Evolutionary conservation across 2,113 vertebrate genomes (phyloP).

Genomic region (Corythornis cristatus): DNA sequence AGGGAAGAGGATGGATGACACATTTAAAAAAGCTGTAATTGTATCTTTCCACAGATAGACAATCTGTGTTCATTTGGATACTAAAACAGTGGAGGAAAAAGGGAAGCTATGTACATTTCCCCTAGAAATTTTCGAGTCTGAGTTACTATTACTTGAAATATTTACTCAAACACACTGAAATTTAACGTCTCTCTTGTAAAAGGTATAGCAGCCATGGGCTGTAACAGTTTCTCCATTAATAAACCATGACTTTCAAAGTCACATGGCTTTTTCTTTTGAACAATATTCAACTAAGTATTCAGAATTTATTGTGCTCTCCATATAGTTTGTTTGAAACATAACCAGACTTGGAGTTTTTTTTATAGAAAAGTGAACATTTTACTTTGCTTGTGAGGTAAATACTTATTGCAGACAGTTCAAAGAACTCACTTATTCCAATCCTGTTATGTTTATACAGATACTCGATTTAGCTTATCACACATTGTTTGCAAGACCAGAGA

Average conservation of each 20-base stretch:
- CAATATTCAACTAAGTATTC: neutral
- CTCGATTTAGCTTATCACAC: conserved; percentile 33
- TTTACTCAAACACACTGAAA: neutral
- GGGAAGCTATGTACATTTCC: neutral
- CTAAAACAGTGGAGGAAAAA: neutral
- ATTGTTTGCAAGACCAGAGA: conserved; percentile 31
- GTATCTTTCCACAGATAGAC: neutral
- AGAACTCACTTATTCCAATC: conserved; percentile 18
- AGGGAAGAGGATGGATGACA: neutral
- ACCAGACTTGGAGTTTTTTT: neutral
- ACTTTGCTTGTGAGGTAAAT: conserved; percentile 48
- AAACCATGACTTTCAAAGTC: neutral
- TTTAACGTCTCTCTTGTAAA: neutral
- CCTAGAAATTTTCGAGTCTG: neutral
- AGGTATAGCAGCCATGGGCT: neutral
- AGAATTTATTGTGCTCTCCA: neutral
- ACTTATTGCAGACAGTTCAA: conserved; percentile 54
- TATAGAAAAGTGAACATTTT: conserved; percentile 21
- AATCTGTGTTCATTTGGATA: neutral
- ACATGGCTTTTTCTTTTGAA: neutral
- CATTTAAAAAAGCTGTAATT: neutral
- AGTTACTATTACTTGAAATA: neutral
- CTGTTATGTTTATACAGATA: conserved; percentile 25
- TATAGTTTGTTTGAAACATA: conserved; percentile 26
- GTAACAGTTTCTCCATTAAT: neutral